These are phyloP conservation scores for Muscidifurax raptorellus DNA, from an alignment of 1,140 invertebrate species.

Conservation along the genomic window DNA sequence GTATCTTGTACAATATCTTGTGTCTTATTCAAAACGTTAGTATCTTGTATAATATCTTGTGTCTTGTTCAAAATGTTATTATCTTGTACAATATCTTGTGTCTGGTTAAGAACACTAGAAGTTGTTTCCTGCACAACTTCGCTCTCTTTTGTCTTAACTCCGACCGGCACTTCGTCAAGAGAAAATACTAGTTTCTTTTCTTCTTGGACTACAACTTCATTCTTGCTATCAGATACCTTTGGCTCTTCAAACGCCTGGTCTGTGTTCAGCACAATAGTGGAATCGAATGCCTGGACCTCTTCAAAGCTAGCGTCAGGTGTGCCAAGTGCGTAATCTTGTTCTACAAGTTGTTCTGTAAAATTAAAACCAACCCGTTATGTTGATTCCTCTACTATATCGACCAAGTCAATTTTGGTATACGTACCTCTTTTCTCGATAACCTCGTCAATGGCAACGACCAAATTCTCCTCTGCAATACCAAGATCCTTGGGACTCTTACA, in stretches of 20 bases:
- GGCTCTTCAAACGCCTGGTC: not conserved
- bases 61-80: constrained; percentile 8
- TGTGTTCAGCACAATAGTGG: not conserved
- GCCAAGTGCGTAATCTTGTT: not conserved
- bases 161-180: not conserved
- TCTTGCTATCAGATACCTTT: not conserved
- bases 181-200: not conserved
- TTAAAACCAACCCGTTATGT: not conserved
- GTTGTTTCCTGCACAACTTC: not conserved
- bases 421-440: not conserved
- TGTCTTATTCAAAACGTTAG: not conserved
- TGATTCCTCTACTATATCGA: not conserved
- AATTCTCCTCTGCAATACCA: not conserved
- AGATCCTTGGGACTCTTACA: not conserved
- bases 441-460: no score
- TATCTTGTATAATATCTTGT: not conserved
- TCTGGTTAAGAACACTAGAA: constrained; percentile 7
- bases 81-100: constrained; percentile 11
- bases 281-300: constrained; percentile 3
- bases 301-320: not conserved
- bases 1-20: not conserved
- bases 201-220: not conserved
- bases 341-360: not conserved
- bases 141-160: not conserved
- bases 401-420: not conserved